Conservation (phyloP, 2,113 vertebrate genomes). For the Callorhinus ursinus region DNA sequence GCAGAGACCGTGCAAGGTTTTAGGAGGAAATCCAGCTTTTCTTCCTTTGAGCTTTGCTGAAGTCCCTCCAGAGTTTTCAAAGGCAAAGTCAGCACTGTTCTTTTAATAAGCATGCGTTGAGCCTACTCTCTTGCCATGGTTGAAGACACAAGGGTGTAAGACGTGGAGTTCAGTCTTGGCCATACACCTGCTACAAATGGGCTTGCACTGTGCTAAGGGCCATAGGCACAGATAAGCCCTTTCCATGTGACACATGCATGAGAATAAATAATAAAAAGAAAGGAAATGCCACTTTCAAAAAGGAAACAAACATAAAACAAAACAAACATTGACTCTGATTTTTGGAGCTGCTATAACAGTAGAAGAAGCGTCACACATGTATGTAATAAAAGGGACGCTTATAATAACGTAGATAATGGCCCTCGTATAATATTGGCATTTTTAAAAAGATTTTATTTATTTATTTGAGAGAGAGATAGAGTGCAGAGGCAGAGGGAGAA, state of each 20-base stretch:
- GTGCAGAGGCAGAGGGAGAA: no score
- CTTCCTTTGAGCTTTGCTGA: not conserved
- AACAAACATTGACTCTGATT: not conserved
- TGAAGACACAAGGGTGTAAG: not conserved
- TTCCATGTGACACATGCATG: not conserved
- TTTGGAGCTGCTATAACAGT: not conserved
- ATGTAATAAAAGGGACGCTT: not conserved
- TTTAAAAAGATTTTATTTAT: not conserved
- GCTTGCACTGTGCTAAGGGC: not conserved
- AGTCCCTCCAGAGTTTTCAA: not conserved
- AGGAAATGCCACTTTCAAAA: not conserved
- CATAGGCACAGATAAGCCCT: no score
- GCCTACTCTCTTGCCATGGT: not conserved
- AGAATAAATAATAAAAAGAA: not conserved
- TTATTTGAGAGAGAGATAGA: no score
- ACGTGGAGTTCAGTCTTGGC: not conserved
- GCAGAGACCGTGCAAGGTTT: not conserved
- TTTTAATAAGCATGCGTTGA: not conserved
- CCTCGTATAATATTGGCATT: not conserved
- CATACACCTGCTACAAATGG: not conserved
- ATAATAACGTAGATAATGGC: not conserved
- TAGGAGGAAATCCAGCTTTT: not conserved
- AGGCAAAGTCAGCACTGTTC: not conserved
- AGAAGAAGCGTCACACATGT: not conserved
- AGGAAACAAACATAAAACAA: not conserved